Evolutionary conservation across 2,888 invertebrate species (phyloP), one percentile per base, ranked within the genome.

Genomic region (Cryptops parisi): DNA sequence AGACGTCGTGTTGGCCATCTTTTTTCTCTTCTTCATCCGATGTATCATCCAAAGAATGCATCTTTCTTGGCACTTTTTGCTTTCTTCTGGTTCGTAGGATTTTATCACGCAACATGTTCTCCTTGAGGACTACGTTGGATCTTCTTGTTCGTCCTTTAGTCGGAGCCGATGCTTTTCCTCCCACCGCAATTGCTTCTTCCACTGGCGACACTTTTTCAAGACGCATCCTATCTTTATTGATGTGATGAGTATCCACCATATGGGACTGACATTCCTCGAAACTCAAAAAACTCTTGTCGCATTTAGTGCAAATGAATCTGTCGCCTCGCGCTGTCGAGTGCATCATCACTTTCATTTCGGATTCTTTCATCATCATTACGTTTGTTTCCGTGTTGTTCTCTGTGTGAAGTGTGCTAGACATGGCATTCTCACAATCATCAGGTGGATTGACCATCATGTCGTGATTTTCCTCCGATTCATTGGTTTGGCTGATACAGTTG

Each of bases 261-360:
- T 69, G 69, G 17, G 57, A 52, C 33, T 64, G 63, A 58, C 67
- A 68, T n/a, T 63, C 64, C 21, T 65, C 64, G 21, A 68, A 63
- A 27, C 59, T 61, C 24, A 60, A 58, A 58, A 68, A 69, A 0
- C 63, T 65, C 43, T 62, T 58, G 47, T 61, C 63, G 57, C 69
- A 69, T 53, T 65, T 63, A 5, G 65, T 65, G 61, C 68, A 69
- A 4, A 67, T 57, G 55, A 64, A 66, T 27, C 38, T 54, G 15
- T 53, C 44, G 5, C 25, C 52, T 21, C 43, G n/a, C 12, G 43
- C 12, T 15, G 43, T 43, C 43, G 15, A 33, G 38, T 33, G 38
- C 38, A 33, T 33, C 9, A 33, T 33, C 9, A 33, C 38, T n/a
- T 33, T n/a, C n/a, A n/a, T n/a, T n/a, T n/a, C n/a, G n/a, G n/a